Percentiles rank a stretch among this genome's conserved stretches.
Evolutionary conservation across 2,797 vertebrate species (phyloP).

Genomic region (Centropyge bicolor): DNA sequence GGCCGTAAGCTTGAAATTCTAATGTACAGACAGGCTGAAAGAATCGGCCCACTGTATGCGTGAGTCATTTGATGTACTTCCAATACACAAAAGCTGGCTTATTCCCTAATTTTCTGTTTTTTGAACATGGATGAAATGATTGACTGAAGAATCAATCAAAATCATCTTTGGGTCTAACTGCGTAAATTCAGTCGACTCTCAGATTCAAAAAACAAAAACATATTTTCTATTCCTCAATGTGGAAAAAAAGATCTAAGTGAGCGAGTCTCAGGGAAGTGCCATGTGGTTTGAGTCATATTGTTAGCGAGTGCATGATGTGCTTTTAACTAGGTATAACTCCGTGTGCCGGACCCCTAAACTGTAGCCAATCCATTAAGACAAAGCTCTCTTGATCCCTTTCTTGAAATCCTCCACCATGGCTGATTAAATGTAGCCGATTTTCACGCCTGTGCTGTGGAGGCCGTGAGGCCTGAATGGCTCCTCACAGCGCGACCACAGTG

Average conservation of each 20-base stretch:
- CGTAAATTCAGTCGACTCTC: constrained; percentile 34
- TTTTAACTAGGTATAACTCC: constrained; percentile 77
- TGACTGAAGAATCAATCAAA: constrained; percentile 56
- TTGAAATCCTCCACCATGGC: constrained; percentile 80
- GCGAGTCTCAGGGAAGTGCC: constrained; percentile 43
- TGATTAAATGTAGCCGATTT: constrained; percentile 86
- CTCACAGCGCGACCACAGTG: constrained; percentile 66
- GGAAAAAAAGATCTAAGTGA: constrained; percentile 10
- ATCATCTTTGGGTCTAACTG: constrained; percentile 42
- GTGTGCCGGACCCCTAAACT: constrained; percentile 76
- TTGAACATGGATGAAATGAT: constrained; percentile 53
- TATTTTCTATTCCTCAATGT: constrained; percentile 9
- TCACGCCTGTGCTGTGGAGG: constrained; percentile 76
- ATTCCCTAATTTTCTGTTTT: constrained; percentile 62
- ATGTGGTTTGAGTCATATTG: constrained; percentile 82
- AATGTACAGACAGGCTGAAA: constrained; percentile 78
- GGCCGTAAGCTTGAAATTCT: constrained; percentile 83
- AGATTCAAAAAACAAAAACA: constrained; percentile 10
- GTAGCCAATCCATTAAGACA: constrained; percentile 85
- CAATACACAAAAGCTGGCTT: constrained; percentile 67
- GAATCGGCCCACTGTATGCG: constrained; percentile 67
- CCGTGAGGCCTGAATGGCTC: constrained; percentile 75
- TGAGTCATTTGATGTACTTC: constrained; percentile 64
- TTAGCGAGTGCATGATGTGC: constrained; percentile 70
- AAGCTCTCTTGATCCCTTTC: constrained; percentile 82